Percentiles rank a stretch among this genome's conserved stretches.
Conservation (phyloP, 2,797 vertebrate genomes). For the Ptychadena robeensis region DNA sequence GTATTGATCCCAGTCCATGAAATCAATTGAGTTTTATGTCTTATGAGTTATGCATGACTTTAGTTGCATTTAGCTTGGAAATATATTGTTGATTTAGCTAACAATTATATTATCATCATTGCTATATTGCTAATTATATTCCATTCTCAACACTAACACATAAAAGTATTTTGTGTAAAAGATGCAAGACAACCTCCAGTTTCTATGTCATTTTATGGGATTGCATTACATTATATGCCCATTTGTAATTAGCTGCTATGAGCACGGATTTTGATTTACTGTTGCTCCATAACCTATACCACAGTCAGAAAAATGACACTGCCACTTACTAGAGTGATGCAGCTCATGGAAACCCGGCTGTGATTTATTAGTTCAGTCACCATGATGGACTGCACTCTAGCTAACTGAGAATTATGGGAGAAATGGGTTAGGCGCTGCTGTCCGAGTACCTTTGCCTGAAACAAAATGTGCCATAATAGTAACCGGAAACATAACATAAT, state of each 20-base stretch:
- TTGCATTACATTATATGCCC: background rate
- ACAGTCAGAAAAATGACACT: conserved; percentile 21
- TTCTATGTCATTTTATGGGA: background rate
- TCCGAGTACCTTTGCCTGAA: background rate
- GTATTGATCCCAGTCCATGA: conserved; percentile 42
- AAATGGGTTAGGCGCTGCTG: background rate
- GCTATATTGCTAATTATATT: background rate
- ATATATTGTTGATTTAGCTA: conserved; percentile 34
- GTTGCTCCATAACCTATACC: background rate
- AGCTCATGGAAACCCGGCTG: background rate
- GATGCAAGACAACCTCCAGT: background rate
- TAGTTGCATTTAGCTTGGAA: conserved; percentile 24
- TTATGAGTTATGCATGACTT: conserved; percentile 55
- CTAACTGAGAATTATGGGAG: background rate
- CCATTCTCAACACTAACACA: background rate
- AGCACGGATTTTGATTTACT: conserved; percentile 20
- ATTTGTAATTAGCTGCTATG: background rate
- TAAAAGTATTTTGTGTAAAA: background rate
- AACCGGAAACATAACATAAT: background rate
- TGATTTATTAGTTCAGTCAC: conserved; percentile 16
- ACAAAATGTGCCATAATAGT: background rate
- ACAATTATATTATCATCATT: background rate
- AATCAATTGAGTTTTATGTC: conserved; percentile 53
- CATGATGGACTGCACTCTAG: background rate
- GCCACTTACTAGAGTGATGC: background rate